Percentiles rank a stretch among this genome's conserved stretches.
Evolutionary conservation across 2,888 invertebrate genomes (phyloP).

Genomic region (Nomada flava): DNA sequence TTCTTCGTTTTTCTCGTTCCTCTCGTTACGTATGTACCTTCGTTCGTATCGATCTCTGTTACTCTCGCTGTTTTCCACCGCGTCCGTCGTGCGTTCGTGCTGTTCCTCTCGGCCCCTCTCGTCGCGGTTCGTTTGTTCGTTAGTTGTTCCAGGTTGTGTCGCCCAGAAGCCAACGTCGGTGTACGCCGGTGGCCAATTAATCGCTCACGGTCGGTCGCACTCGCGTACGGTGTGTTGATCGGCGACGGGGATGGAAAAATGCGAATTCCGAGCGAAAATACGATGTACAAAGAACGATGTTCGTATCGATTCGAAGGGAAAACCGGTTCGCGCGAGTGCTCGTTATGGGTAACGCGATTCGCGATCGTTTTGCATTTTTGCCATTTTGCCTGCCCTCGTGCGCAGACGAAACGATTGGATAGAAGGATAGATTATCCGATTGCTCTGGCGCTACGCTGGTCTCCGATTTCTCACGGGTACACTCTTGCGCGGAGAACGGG

Average conservation of each 20-base stretch:
- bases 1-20: conserved; percentile 11
- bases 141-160: conserved; percentile 36
- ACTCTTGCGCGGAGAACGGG: neutral
- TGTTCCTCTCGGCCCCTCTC: conserved; percentile 1
- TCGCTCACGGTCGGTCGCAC: conserved; percentile 51
- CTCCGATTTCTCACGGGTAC: neutral
- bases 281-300: conserved; percentile 28
- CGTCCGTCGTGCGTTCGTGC: neutral
- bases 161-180: conserved; percentile 34
- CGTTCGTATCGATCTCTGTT: neutral
- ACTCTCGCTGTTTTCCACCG: neutral
- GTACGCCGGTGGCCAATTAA: conserved; percentile 63
- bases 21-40: conserved; percentile 32
- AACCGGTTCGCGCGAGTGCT: conserved; percentile 27
- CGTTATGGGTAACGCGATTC: conserved; percentile 20
- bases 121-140: conserved; percentile 56
- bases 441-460: neutral
- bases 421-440: conserved; percentile 6
- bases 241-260: conserved; percentile 30
- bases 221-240: conserved; percentile 46
- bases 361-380: conserved; percentile 16
- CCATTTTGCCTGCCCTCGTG: neutral
- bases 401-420: neutral
- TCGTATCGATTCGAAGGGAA: conserved; percentile 28
- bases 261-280: conserved; percentile 35